phyloP scores from a whole-genome alignment of 2,888 invertebrate genomes.

The Nipponacmea schrenckii region DNA sequence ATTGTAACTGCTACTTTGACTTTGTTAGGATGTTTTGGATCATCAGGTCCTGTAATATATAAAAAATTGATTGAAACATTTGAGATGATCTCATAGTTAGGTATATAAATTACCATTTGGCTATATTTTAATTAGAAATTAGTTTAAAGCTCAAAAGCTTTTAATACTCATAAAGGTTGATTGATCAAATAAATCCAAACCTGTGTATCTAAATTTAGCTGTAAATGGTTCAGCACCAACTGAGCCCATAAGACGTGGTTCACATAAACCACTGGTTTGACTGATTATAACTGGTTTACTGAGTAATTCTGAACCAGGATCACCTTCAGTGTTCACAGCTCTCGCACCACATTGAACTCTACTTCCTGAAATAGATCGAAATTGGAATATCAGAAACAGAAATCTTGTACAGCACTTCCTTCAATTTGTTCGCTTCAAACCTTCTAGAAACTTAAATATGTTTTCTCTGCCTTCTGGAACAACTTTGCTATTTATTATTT shows the following conservation, averaged over 20 bases:
- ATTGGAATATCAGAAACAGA: background rate
- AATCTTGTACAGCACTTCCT: too few relatives aligned
- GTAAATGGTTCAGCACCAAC: constrained; percentile 66
- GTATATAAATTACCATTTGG: too few relatives aligned
- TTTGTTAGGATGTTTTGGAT: constrained; percentile 59
- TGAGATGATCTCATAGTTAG: too few relatives aligned
- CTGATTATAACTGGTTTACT: constrained; percentile 56
- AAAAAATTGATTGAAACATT: background rate
- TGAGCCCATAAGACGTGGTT: constrained; percentile 49
- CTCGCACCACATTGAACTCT: constrained; percentile 63
- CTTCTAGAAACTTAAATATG: too few relatives aligned
- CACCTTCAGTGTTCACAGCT: constrained; percentile 62
- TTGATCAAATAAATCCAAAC: constrained; percentile 36
- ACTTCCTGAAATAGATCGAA: constrained; percentile 54
- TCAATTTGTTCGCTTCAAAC: too few relatives aligned
- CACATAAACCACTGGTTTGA: constrained; percentile 56
- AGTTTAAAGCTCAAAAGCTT: too few relatives aligned
- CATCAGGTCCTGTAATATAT: constrained; percentile 52
- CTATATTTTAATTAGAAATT: too few relatives aligned
- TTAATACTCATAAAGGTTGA: too few relatives aligned
- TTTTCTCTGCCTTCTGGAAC: background rate
- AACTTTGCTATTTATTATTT: too few relatives aligned
- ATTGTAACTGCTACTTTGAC: constrained; percentile 61
- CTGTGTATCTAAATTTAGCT: constrained; percentile 64
- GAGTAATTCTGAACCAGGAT: constrained; percentile 62